A percentile compares a stretch with the other conserved stretches of the same genome.
Conservation (phyloP, 2,888 invertebrate genomes). For the Drosophila fungiperda region DNA sequence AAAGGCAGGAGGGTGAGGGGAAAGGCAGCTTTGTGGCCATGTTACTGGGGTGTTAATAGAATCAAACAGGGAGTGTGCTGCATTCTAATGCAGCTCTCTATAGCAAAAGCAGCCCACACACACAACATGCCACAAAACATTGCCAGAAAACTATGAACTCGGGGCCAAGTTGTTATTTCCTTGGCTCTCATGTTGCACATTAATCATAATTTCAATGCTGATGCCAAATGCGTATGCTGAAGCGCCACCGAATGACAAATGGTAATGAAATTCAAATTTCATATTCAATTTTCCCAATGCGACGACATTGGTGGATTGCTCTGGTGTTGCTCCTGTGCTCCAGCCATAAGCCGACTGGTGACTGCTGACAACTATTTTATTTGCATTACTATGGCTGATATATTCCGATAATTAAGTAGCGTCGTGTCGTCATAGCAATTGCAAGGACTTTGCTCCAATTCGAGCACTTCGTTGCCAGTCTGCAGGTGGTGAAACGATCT, state of each 20-base stretch:
- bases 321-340: not conserved
- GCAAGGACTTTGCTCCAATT: not conserved
- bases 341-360: not conserved
- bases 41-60: conserved; percentile 67
- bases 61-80: conserved; percentile 49
- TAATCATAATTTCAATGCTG: conserved; percentile 49
- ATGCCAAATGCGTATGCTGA: conserved; percentile 14
- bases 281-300: conserved; percentile 26
- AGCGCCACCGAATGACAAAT: conserved; percentile 13
- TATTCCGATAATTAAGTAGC: conserved; percentile 62
- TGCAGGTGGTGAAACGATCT: conserved; percentile 42
- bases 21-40: conserved; percentile 20
- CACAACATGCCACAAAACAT: conserved; percentile 31
- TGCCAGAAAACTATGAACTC: conserved; percentile 18
- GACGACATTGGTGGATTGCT: not conserved
- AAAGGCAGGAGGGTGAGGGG: not conserved
- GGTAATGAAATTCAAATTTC: conserved; percentile 41
- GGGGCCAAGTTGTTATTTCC: conserved; percentile 16
- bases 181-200: conserved; percentile 31
- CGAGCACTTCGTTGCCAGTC: conserved; percentile 5
- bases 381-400: conserved; percentile 12
- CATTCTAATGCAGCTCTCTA: conserved; percentile 60
- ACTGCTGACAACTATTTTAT: conserved; percentile 5
- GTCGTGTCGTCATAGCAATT: conserved; percentile 54
- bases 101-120: conserved; percentile 3